Base-by-base conservation (phyloP, 2,888 invertebrate genomes). In the Tribolium freemani region DNA sequence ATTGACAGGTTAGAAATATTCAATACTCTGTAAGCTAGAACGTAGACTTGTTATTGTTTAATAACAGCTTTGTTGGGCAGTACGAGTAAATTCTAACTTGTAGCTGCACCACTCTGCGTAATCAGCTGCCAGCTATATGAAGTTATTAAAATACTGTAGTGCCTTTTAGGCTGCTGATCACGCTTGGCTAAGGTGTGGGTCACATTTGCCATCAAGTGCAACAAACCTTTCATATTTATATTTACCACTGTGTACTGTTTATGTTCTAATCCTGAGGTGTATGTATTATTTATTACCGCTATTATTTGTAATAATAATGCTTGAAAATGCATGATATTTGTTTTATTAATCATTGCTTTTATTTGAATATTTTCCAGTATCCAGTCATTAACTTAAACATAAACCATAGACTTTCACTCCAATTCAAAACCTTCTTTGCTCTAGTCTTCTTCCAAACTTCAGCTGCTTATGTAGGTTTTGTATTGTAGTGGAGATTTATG, bases 301-400 rank as follows among this genome's bases (percentile, higher is more conserved):
- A 93, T 92, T 90, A 90, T 90, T 90, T 90, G 90, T 93, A 93
- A 93, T 93, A 93, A 93, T 93, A 93, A 93, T 93, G 93, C 93
- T 93, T 93, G 90, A 90, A 91, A 90, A 91, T 93, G 93, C 93
- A 93, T 93, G 93, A 91, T 92, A 92, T 93, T 93, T 92, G 93
- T 93, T 93, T 93, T 89, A 90, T 90, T 90, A 90, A 87, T 87
- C 85, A 86, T 85, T 83, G 86, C 85, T 86, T 26, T 26, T 85
- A 84, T 85, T 86, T 83, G 80, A 67, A 83, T 81, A 83, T 78
- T 81, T 81, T 84, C 80, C 80, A 75, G 77, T 77, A 64, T 76
- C 79, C 80, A 77, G 74, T 79, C 78, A 78, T 60, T 67, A 67
- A 71, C 71, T 71, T 26, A 16, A 53, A 31, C 72, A 61, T 60